phyloP scores from a whole-genome alignment of 2,113 vertebrate genomes.

The Cephalopholis sonnerati region DNA sequence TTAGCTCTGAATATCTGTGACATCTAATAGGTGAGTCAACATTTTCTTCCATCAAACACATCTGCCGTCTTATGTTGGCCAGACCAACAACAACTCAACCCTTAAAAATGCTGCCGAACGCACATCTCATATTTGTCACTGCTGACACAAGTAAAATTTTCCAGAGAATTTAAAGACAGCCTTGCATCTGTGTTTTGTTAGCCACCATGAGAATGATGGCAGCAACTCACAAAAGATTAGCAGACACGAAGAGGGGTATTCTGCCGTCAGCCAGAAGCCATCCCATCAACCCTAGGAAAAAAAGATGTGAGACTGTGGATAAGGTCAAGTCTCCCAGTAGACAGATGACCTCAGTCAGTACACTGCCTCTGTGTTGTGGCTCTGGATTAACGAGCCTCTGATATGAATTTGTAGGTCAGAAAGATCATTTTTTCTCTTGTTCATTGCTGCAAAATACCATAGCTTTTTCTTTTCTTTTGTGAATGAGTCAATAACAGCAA shows the following conservation, averaged over 20 bases:
- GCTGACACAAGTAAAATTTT: neutral
- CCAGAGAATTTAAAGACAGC: conserved; percentile 3
- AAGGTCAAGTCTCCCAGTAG: conserved; percentile 51
- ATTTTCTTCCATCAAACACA: conserved; percentile 2
- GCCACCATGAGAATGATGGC: conserved; percentile 42
- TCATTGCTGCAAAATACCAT: conserved; percentile 2
- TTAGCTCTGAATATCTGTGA: conserved; percentile 15
- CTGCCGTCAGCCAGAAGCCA: conserved; percentile 27
- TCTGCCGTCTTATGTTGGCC: neutral
- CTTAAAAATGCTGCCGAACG: neutral
- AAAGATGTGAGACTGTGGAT: conserved; percentile 36
- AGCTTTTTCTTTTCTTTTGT: neutral
- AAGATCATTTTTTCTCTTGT: conserved; percentile 17
- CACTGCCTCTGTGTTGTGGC: conserved; percentile 38
- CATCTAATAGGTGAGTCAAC: conserved; percentile 12
- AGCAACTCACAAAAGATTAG: conserved; percentile 50
- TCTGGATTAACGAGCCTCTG: conserved; percentile 55
- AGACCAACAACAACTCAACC: neutral
- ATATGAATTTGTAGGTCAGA: conserved; percentile 54
- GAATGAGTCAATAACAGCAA: neutral
- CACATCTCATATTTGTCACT: neutral
- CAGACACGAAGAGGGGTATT: conserved; percentile 43
- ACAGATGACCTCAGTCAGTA: conserved; percentile 55
- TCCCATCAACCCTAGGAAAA: conserved; percentile 30
- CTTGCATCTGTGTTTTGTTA: conserved; percentile 56